These are phyloP conservation scores for Mythimna impura DNA, from an alignment of 2,888 invertebrate genomes.

Conservation along the genomic window DNA sequence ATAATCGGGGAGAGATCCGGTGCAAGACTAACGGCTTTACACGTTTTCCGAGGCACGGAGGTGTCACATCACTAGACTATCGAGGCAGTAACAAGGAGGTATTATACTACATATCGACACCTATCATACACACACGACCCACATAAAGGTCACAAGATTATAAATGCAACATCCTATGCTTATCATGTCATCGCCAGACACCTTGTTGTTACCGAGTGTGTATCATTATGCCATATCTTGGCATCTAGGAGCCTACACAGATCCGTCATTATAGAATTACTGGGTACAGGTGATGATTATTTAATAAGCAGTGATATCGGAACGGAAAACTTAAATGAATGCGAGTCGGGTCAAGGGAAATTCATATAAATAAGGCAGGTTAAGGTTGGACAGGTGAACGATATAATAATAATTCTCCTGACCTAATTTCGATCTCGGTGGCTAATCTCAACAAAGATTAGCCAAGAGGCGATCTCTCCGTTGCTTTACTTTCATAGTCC, in stretches of 20 bases:
- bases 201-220: constrained; percentile 15
- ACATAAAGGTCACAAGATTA: constrained; percentile 40
- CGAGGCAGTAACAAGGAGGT: no score
- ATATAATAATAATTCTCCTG: background rate
- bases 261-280: constrained; percentile 48
- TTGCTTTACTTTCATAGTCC: no score
- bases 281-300: constrained; percentile 11
- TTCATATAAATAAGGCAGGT: background rate
- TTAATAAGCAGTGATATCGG: background rate
- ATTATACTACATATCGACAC: background rate
- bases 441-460: background rate
- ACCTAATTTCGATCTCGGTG: no score
- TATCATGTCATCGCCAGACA: constrained; percentile 19
- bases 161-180: constrained; percentile 25
- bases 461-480: no score
- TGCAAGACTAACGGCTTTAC: no score
- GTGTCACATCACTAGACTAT: no score
- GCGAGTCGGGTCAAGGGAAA: constrained; percentile 20
- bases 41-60: no score
- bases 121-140: constrained; percentile 25
- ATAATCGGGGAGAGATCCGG: no score
- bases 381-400: background rate
- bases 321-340: background rate
- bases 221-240: constrained; percentile 48
- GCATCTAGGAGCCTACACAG: constrained; percentile 40